Evolutionary conservation across 2,888 invertebrate species (phyloP), one percentile per base, ranked within the genome.

Genomic region (Octonoba sinensis): DNA sequence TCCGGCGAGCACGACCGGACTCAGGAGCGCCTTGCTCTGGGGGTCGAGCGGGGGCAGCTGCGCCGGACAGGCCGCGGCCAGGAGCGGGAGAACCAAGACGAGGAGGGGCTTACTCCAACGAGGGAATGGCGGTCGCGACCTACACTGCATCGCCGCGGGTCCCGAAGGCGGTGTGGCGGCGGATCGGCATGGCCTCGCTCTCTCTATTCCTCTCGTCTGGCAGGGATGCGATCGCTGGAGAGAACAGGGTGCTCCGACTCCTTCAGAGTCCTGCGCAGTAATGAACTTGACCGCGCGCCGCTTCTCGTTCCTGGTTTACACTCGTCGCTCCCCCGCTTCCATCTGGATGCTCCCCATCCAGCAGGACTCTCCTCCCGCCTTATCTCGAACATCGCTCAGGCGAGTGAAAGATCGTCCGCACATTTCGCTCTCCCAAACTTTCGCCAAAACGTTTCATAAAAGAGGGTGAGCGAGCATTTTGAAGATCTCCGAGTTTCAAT

Each of bases 1-100:
- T 27, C 79, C 79, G 56, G 73, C 73, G 57, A 81, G 73, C 36
- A 81, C 79, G 56, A 73, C 18, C 46, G 79, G 79, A 13, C 67
- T 56, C 12, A 62, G 79, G 44, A 47, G 36, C 54, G 79, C 79
- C 79, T 81, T 81, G 62, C 69, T 69, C 15, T 72, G 73, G 36
- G 72, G 66, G 69, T 73, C 67, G 60, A n/a, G 22, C 20, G 49
- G n/a, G 66, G 44, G n/a, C 57, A 66, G 73, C 60, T 62, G 60
- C 67, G 62, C 36, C 59, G 59, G 67, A 56, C 67, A 51, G 15
- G 79, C 36, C 15, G 71, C 44, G 18, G 46, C 51, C n/a, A 67
- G 66, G 20, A 62, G 59, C 18, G 62, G 77, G 57, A 71, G 62
- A 8, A 44, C 44, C 62, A 62, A 44, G 11, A 46, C n/a, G 24